Conservation (phyloP, 2,888 invertebrate species). For the Resseliella maxima region DNA sequence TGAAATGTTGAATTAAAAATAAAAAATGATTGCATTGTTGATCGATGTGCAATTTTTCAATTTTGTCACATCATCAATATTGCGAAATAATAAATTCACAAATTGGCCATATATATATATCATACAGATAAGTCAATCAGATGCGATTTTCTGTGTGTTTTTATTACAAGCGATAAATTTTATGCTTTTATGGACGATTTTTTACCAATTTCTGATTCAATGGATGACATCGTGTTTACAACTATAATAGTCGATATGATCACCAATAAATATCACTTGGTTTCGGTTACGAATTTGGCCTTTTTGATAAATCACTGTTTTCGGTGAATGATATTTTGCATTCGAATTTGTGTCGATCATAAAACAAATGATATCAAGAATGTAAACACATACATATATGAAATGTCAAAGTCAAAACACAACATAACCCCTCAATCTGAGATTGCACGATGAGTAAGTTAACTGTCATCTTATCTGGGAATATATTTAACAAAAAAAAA, state of each 20-base stretch:
- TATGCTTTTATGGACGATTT: not conserved
- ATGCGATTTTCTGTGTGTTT: no score
- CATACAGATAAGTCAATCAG: no score
- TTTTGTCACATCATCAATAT: not conserved
- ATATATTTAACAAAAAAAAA: no score
- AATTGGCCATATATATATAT: no score
- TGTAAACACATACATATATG: conserved; percentile 30
- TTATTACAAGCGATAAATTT: no score
- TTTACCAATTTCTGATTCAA: conserved; percentile 42
- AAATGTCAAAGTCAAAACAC: conserved; percentile 9
- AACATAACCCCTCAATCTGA: not conserved
- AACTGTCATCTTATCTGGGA: no score
- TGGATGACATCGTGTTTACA: not conserved
- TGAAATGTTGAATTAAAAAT: no score
- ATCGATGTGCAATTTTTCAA: no score
- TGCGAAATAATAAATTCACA: no score
- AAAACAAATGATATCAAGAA: not conserved
- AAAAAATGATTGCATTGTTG: not conserved
- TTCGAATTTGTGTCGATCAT: conserved; percentile 31
- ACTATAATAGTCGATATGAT: not conserved
- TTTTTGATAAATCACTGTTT: conserved; percentile 16
- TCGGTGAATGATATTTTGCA: not conserved
- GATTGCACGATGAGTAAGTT: not conserved
- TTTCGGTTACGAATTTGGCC: not conserved
- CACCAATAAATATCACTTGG: not conserved